Conservation (phyloP, 2,797 vertebrate species). For the Agapornis canus region DNA sequence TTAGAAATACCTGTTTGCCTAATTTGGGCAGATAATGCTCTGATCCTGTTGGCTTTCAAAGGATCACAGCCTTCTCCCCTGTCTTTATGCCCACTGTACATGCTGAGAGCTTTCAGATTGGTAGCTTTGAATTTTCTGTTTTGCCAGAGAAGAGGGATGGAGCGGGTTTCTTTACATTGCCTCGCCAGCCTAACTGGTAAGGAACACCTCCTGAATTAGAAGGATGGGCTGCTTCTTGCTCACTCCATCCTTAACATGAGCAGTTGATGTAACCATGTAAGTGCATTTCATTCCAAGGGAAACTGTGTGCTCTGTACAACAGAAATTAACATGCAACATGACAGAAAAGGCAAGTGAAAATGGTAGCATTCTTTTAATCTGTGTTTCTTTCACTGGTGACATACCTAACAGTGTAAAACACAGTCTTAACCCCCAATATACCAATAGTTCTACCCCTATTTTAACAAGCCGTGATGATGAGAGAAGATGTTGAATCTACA, state of each 20-base stretch:
- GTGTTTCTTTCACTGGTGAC: not conserved
- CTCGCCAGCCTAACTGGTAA: not conserved
- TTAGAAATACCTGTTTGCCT: not conserved
- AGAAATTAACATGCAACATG: not conserved
- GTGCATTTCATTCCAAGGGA: not conserved
- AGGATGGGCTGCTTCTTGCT: not conserved
- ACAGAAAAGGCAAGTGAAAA: not conserved
- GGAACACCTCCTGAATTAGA: not conserved
- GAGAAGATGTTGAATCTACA: not conserved
- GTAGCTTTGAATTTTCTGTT: not conserved
- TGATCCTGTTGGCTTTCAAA: not conserved
- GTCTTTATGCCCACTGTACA: not conserved
- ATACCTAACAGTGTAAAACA: not conserved
- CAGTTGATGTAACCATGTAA: fast-evolving
- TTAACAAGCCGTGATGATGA: not conserved
- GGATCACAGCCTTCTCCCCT: not conserved
- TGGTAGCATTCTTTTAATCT: not conserved
- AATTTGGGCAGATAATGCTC: not conserved
- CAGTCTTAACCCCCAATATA: not conserved
- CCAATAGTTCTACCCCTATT: not conserved
- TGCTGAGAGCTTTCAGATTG: not conserved
- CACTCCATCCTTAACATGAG: not conserved
- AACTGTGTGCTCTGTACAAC: not conserved
- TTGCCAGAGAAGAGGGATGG: not conserved
- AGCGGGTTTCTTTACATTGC: not conserved